Base-by-base conservation (phyloP, 2,113 vertebrate genomes). In the Anthoscopus minutus region DNA sequence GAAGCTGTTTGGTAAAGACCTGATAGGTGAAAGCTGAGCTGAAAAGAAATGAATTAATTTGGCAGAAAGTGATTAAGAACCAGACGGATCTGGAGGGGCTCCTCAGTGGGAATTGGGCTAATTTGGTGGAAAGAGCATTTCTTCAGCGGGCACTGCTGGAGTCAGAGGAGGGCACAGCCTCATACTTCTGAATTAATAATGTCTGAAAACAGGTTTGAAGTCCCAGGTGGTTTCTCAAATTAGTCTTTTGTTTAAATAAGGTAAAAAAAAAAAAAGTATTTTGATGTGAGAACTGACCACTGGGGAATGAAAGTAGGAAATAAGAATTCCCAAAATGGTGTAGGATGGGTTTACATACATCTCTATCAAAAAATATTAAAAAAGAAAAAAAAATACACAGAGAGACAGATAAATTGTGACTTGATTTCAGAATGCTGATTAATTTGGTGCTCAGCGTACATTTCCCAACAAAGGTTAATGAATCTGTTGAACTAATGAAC, bases 401-500 rank as follows among this genome's bases (percentile, higher is more conserved):
- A 69, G 51, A 86, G 28, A 88, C 87, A 85, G 28, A 88, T 86
- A 95, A 94, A 67, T 86, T 45, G 48, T 86, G 81, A 91, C 88
- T 95, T 80, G 73, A 79, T 94, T 89, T 96, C 47, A 71, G 48
- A 80, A 95, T 89, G 54, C 81, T 97, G 90, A 97, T 97, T 97
- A 96, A 91, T 94, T 97, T 96, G 91, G 56, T 86, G 93, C 86
- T 97, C 85, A 83, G 81, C 93, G 81, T 80, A 94, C 88, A 80
- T 95, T 96, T 94, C 84, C 67, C 78, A 86, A 95, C 91, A 96
- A 97, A 94, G 74, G 93, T 94, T 88, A 97, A 97, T 97, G 95
- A 95, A 94, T 95, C 64, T 86, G 53, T 95, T 96, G 94, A 96
- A 96, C 81, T 96, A 80, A 71, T 88, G 87, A 96, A 96, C 93